phyloP scores from a whole-genome alignment of 1,140 invertebrate species.

The Drosophila micromelanica region DNA sequence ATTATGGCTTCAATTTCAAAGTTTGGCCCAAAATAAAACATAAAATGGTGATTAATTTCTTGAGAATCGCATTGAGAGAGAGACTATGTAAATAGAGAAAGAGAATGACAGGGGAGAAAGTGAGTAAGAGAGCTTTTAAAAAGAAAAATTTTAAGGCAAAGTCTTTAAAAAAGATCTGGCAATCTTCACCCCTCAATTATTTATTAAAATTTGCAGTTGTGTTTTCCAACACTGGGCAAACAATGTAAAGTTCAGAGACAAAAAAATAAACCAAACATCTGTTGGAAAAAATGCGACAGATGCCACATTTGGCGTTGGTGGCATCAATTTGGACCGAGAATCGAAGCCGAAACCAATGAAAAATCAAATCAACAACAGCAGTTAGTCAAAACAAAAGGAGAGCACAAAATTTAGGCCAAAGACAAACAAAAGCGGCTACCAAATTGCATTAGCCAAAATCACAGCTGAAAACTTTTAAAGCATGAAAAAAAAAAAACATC shows the following conservation, averaged over 20 bases:
- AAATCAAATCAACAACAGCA: slow-evolving; percentile 45
- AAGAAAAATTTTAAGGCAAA: no score
- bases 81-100: no score
- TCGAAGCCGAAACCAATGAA: slow-evolving; percentile 16
- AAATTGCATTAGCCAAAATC: slow-evolving; percentile 80
- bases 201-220: not conserved
- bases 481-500: slow-evolving; percentile 47
- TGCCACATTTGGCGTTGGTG: not conserved
- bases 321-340: slow-evolving; percentile 11
- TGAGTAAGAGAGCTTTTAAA: not conserved
- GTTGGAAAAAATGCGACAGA: slow-evolving; percentile 5
- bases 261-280: slow-evolving; percentile 1
- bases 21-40: no score
- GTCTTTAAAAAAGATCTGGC: no score
- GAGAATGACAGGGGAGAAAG: no score
- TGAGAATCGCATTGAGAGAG: no score
- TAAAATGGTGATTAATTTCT: no score
- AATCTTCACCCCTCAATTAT: no score
- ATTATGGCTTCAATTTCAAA: no score
- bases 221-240: not conserved
- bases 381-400: slow-evolving; percentile 23
- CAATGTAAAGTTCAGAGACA: not conserved
- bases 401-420: slow-evolving; percentile 67
- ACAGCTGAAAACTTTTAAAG: slow-evolving; percentile 73
- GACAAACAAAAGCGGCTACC: slow-evolving; percentile 73